phyloP scores from a whole-genome alignment of 2,888 invertebrate genomes.

The Amaurobius ferox region DNA sequence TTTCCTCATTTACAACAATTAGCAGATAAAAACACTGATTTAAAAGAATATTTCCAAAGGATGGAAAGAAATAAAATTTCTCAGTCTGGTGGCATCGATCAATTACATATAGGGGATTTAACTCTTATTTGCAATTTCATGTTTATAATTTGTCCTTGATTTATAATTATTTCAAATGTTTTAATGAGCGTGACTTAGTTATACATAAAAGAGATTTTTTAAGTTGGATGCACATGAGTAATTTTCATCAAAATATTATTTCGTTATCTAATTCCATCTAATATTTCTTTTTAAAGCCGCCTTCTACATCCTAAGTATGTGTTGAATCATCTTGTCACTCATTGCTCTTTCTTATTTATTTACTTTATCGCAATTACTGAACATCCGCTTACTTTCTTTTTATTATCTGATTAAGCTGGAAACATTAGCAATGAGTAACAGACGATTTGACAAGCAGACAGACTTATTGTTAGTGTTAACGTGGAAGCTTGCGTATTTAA shows the following conservation, averaged over 20 bases:
- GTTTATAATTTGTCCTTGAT: constrained; percentile 53
- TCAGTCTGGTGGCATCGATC: not conserved
- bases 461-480: not conserved
- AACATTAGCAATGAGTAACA: constrained; percentile 17
- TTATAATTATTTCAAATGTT: constrained; percentile 4
- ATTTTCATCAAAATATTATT: too few relatives aligned
- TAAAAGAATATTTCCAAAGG: too few relatives aligned
- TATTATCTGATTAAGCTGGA: constrained; percentile 46
- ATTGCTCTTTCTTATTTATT: constrained; percentile 16
- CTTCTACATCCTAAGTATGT: constrained; percentile 1
- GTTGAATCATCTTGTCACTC: constrained; percentile 10
- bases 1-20: too few relatives aligned
- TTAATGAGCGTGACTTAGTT: not conserved
- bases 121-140: constrained; percentile 32
- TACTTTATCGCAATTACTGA: constrained; percentile 13
- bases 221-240: too few relatives aligned
- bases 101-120: constrained; percentile 9
- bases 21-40: too few relatives aligned
- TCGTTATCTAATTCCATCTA: too few relatives aligned
- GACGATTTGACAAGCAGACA: not conserved
- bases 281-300: not conserved
- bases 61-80: too few relatives aligned
- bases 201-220: not conserved
- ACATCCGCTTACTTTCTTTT: constrained; percentile 9
- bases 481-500: not conserved